Evolutionary conservation across 2,113 vertebrate species (phyloP), one percentile per base, ranked within the genome.

Genomic region (Catagonus wagneri): DNA sequence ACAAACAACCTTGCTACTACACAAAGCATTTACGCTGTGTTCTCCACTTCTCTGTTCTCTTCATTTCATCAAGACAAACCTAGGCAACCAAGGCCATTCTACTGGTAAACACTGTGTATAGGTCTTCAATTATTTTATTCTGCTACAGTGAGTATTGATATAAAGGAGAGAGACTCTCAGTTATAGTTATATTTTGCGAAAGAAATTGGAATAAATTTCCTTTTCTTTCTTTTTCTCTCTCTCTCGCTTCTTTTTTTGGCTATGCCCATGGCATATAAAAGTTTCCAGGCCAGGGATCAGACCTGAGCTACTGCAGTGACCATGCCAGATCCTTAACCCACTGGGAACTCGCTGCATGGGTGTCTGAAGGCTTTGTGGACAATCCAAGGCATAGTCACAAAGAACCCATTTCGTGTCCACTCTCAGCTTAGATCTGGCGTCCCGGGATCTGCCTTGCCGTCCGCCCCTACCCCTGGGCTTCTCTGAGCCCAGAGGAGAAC

Each of bases 401-500:
- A 25, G 61, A 54, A 2, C 3, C 17, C 1, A 0, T 58, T 54
- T 78, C 0, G 1, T 14, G 17, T 72, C 61, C 7, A 2, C 50
- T 63, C 17, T 95, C 86, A 86, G 50, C 68, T 79, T 10, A 66
- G 69, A 60, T 3, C 25, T 39, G 76, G 10, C 14, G 1, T 89
- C 89, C 63, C 56, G 68, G 72, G 22, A 44, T 2, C 89, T 63
- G 13, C 19, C 85, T 36, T 68, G 50, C 14, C 27, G 34, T 12
- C 52, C 3, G 10, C 15, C 2, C 60, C 71, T 71, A 75, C 27
- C 65, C 81, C 81, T 12, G 27, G 39, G 13, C 32, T 52, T 32
- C 78, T 94, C 79, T 91, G 84, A 65, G 56, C 60, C 81, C 85
- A 83, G 34, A n/a, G 32, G 0, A 96, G 72, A 72, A 84, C 34